Evolutionary conservation across 2,888 invertebrate genomes (phyloP), one percentile per base, ranked within the genome.

Genomic region (Lasioglossum calceatum): DNA sequence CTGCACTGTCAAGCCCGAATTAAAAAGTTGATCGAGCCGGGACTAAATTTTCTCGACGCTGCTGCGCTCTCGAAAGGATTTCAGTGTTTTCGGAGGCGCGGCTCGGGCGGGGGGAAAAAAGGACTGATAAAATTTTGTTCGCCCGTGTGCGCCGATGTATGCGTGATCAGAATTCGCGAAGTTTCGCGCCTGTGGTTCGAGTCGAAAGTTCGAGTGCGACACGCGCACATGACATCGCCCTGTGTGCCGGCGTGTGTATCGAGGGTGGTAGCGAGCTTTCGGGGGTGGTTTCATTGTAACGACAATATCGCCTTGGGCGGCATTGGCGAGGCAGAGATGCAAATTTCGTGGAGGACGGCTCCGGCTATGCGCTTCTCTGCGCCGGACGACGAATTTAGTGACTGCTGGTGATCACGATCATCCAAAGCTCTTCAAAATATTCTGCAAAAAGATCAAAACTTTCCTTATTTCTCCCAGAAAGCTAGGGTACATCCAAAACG

Each of bases 281-380:
- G 87, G 84, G 58, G 91, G 87, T 87, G 92, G 92, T 92, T 92
- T 94, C 94, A 94, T 95, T 94, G 94, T 92, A 93, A 93, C 92
- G 93, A 94, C 93, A 93, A 95, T 94, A 93, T 93, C 93, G 95
- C 95, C 94, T 93, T 93, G 90, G 92, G 95, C 93, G 88, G 90
- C 93, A 92, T 93, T 92, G 93, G 92, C 93, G 94, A 93, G 90
- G 92, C 89, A 90, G 91, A 89, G 90, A 92, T 92, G 90, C 91
- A 90, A 93, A 93, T 93, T 91, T 93, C 91, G 91, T 88, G 85
- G 84, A 90, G 88, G 84, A 86, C 86, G 84, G 83, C 86, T 87
- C n/a, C 85, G 75, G 84, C 88, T 84, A 85, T 71, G 82, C 85
- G 79, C 87, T 90, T 88, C 89, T 88, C 82, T 84, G 83, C 77